Percentiles rank a stretch among this genome's conserved stretches.
phyloP scores from a whole-genome alignment of 2,888 invertebrate genomes.

The Pterobdella sp. region DNA sequence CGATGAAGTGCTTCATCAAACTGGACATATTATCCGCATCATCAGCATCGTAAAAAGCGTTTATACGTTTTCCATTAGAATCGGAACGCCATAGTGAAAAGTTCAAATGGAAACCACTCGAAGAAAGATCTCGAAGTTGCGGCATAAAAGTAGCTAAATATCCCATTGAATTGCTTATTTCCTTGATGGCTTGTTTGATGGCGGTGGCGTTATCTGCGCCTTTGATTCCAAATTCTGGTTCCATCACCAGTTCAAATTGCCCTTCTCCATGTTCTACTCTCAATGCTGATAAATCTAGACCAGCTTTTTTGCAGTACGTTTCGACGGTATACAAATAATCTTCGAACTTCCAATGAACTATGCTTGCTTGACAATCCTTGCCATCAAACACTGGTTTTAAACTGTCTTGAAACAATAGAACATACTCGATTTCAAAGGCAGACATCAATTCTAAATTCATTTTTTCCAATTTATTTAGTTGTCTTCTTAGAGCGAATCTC shows the following conservation, averaged over 20 bases:
- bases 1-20: slow-evolving; percentile 32
- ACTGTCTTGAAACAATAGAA: slow-evolving; percentile 10
- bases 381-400: slow-evolving; percentile 29
- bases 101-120: slow-evolving; percentile 36
- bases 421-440: slow-evolving; percentile 33
- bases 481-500: slow-evolving; percentile 30
- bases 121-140: slow-evolving; percentile 17
- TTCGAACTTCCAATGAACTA: slow-evolving; percentile 22
- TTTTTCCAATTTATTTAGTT: slow-evolving; percentile 30
- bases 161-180: slow-evolving; percentile 28
- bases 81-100: slow-evolving; percentile 33
- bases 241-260: slow-evolving; percentile 32
- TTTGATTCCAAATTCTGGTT: slow-evolving; percentile 26
- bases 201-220: slow-evolving; percentile 28
- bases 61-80: background rate
- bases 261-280: slow-evolving; percentile 31
- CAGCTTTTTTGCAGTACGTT: slow-evolving; percentile 19
- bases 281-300: slow-evolving; percentile 26
- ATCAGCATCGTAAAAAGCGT: slow-evolving; percentile 30
- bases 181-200: slow-evolving; percentile 32
- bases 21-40: slow-evolving; percentile 27
- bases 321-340: slow-evolving; percentile 25
- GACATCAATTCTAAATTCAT: slow-evolving; percentile 28
- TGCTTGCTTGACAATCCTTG: slow-evolving; percentile 18
- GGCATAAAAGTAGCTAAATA: slow-evolving; percentile 35